Evolutionary conservation across 2,888 invertebrate species (phyloP).

Genomic region (Volucella inanis): DNA sequence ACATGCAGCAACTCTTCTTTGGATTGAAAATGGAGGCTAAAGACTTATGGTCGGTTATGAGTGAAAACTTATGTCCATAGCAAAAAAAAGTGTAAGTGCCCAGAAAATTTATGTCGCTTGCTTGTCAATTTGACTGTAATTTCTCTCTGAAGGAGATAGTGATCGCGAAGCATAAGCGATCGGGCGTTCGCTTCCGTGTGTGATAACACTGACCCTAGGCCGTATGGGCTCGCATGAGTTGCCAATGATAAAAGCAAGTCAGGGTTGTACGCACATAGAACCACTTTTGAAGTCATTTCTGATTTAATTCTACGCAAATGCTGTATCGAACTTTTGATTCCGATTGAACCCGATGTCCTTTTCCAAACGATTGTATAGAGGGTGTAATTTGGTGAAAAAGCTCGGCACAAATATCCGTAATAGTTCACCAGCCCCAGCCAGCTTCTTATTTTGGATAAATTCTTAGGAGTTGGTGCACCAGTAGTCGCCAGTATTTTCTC

Average conservation of each 20-base stretch:
- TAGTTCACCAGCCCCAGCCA: too few relatives aligned
- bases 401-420: too few relatives aligned
- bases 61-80: conserved; percentile 43
- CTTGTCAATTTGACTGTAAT: conserved; percentile 49
- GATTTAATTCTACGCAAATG: conserved; percentile 71
- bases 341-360: too few relatives aligned
- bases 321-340: conserved; percentile 75
- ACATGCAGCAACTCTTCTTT: conserved; percentile 3
- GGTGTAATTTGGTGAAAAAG: too few relatives aligned
- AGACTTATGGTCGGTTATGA: conserved; percentile 42
- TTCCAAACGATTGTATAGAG: too few relatives aligned
- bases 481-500: too few relatives aligned
- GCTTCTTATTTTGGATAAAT: too few relatives aligned
- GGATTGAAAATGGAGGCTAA: conserved; percentile 42
- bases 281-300: conserved; percentile 55
- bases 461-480: too few relatives aligned
- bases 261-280: conserved; percentile 64
- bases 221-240: conserved; percentile 71
- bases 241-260: conserved; percentile 56
- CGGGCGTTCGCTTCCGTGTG: conserved; percentile 19
- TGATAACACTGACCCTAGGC: conserved; percentile 11
- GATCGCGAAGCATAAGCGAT: conserved; percentile 53
- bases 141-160: conserved; percentile 24
- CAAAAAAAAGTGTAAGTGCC: conserved; percentile 33
- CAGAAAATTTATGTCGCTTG: conserved; percentile 53